Percentiles rank a stretch among this genome's conserved stretches.
Evolutionary conservation across 2,113 vertebrate species (phyloP).

Genomic region (Camelus bactrianus): DNA sequence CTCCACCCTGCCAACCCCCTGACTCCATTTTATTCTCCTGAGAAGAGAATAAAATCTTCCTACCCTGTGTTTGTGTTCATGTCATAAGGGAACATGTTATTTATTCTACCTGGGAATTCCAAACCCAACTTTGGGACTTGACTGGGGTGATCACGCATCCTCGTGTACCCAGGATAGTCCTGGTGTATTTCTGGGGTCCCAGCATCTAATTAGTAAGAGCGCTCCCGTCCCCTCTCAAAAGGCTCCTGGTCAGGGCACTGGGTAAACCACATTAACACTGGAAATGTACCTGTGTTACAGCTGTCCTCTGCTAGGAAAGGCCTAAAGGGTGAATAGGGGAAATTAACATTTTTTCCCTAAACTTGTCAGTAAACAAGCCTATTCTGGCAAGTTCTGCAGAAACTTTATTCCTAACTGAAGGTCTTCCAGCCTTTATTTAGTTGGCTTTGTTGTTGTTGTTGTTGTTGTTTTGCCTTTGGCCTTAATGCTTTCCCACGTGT

Average conservation of each 20-base stretch:
- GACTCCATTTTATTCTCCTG: neutral
- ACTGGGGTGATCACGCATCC: no score
- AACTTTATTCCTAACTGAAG: neutral
- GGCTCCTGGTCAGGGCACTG: neutral
- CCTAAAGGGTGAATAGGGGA: neutral
- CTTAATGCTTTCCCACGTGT: neutral
- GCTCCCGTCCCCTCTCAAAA: neutral
- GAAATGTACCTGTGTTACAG: neutral
- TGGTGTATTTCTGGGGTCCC: fast-evolving
- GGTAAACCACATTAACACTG: neutral
- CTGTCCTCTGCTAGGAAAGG: neutral
- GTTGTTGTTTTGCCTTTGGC: neutral
- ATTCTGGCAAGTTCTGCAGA: neutral
- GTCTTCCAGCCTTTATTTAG: neutral
- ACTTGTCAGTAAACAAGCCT: neutral
- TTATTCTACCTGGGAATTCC: neutral
- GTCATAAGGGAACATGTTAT: neutral
- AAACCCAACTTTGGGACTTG: neutral
- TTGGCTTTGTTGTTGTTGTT: neutral
- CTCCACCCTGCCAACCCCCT: no score
- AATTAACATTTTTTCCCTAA: neutral
- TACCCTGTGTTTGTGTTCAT: neutral
- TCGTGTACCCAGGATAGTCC: neutral
- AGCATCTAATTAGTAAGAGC: neutral
- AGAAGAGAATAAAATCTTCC: neutral